These are phyloP conservation scores for Leuciscus waleckii DNA, from an alignment of 2,797 vertebrate species.

Conservation along the genomic window DNA sequence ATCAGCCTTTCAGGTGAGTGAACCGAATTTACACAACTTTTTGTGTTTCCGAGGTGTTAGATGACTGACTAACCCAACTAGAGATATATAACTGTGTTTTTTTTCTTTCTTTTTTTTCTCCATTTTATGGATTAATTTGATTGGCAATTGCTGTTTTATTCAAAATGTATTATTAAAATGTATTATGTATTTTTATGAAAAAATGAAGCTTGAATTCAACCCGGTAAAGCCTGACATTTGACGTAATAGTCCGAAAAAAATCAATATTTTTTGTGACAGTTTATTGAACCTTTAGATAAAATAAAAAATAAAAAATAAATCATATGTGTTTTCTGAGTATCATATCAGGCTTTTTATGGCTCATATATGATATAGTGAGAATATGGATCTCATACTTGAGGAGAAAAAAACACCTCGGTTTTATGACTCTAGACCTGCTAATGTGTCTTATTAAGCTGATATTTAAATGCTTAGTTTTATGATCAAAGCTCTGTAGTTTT, in stretches of 20 bases:
- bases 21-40: not conserved
- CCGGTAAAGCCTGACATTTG: not conserved
- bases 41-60: conserved; percentile 5
- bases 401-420: no score
- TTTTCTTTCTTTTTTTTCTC: no score
- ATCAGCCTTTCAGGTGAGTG: conserved; percentile 88
- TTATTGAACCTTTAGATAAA: not conserved
- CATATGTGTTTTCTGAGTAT: not conserved
- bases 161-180: not conserved
- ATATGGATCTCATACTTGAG: no score
- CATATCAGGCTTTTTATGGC: not conserved
- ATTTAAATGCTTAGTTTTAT: no score
- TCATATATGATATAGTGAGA: not conserved
- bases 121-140: not conserved
- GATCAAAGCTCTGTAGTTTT: no score
- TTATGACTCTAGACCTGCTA: not conserved
- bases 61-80: conserved; percentile 38
- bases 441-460: no score
- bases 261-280: no score
- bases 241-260: no score
- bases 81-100: conserved; percentile 5
- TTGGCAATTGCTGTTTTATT: not conserved
- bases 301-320: not conserved
- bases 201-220: not conserved
- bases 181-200: no score